These are phyloP conservation scores for Teleogryllus oceanicus DNA, from an alignment of 2,888 invertebrate species.

Conservation along the genomic window DNA sequence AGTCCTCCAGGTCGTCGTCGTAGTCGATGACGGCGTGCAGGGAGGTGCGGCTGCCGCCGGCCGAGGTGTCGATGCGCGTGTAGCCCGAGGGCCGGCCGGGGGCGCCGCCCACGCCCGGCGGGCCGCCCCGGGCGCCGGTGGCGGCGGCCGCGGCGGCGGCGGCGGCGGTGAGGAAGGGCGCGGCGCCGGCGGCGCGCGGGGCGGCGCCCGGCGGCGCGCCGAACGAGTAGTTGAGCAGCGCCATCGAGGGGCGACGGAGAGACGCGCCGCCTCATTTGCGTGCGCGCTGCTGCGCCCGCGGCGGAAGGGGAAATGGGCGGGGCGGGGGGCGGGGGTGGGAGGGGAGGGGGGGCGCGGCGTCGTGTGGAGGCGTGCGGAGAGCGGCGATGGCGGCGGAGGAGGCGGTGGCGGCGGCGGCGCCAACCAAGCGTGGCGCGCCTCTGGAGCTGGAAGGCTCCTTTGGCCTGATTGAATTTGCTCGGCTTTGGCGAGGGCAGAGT, in stretches of 20 bases:
- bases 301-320: no score
- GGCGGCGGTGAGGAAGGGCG: conserved; percentile 37
- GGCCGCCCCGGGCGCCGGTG: conserved; percentile 28
- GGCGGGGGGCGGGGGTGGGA: no score
- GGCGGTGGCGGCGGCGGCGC: no score
- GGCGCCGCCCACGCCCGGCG: conserved; percentile 31
- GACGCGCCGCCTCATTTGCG: no score
- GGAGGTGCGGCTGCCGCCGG: conserved; percentile 55
- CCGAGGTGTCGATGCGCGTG: conserved; percentile 45
- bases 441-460: no score
- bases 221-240: conserved; percentile 46
- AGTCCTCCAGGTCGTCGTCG: conserved; percentile 63
- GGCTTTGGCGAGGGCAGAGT: no score
- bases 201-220: conserved; percentile 40
- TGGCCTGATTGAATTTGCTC: no score
- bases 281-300: no score
- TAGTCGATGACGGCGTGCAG: conserved; percentile 71
- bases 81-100: conserved; percentile 40
- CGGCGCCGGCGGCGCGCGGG: conserved; percentile 31
- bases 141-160: conserved; percentile 37
- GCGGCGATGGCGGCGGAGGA: no score
- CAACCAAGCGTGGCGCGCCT: no score
- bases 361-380: no score
- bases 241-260: conserved; percentile 39
- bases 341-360: no score